Evolutionary conservation across 2,888 invertebrate genomes (phyloP), one percentile per base, ranked within the genome.

Genomic region (Petrolisthes cinctipes): DNA sequence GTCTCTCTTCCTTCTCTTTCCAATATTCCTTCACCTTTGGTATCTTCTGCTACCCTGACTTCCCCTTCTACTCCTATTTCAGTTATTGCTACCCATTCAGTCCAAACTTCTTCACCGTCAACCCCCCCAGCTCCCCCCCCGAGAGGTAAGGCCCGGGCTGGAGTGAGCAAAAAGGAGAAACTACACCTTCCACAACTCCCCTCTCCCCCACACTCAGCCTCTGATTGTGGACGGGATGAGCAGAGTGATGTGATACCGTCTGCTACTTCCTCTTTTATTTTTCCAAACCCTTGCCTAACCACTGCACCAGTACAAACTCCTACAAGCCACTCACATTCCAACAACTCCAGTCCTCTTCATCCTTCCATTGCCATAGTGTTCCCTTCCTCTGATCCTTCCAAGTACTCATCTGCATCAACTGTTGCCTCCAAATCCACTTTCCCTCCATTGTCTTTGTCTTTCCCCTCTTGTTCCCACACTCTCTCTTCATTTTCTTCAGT

Each of bases 141-240:
- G 53, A 54, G 54, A 71, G 71, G 71, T 71, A 71, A 71, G 71
- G 71, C 71, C 71, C 71, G 71, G 71, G 71, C 20, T n/a, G 71
- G 71, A 20, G 71, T n/a, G 71, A 71, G 71, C 71, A 71, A 71
- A 71, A 20, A 71, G n/a, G 71, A 71, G 14, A 71, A 17, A n/a
- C 6, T 11, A n/a, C 6, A 20, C 75, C 80, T 80, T 84, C 73
- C 73, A n/a, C 80, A 71, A 14, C 20, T 53, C 82, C 11, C 76
- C 23, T 76, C 86, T 82, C 87, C 83, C 54, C 83, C 81, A 81
- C 87, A 81, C 87, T 66, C 80, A 37, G 66, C 57, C 71, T 37
- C 84, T 66, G 84, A 88, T 75, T 88, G 87, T 80, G 79, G 56
- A 53, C 68, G 79, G 79, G 76, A 80, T 57, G 73, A 84, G 87